Conservation (phyloP, 2,113 vertebrate species). For the Xerus inauris region DNA sequence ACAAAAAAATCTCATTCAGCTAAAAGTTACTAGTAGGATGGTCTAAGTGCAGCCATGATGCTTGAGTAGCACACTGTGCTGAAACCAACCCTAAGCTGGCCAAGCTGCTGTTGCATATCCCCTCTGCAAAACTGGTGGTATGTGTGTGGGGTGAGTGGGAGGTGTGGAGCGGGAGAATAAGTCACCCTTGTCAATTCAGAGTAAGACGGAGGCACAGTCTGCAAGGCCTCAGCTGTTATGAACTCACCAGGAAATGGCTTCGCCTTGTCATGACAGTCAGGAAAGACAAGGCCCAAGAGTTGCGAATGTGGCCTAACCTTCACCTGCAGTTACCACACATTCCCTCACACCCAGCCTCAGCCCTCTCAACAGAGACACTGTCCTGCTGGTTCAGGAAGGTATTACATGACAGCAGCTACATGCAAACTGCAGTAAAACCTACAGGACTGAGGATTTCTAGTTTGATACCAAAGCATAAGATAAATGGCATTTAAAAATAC, state of each 20-base stretch:
- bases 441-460: neutral
- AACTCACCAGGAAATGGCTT: neutral
- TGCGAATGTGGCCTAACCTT: neutral
- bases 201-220: neutral
- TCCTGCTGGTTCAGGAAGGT: neutral
- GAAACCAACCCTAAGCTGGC: neutral
- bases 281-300: neutral
- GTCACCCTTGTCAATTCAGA: constrained; percentile 4
- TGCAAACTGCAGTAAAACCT: neutral
- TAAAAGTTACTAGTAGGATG: neutral
- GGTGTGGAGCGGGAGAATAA: neutral
- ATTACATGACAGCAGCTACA: neutral
- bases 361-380: neutral
- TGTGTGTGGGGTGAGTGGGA: too few species aligned
- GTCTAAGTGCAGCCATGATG: neutral
- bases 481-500: constrained; percentile 25
- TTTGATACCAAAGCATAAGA: constrained; percentile 13
- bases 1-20: constrained; percentile 22
- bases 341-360: neutral
- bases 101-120: neutral
- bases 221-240: neutral
- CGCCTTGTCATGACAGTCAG: neutral
- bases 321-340: neutral
- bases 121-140: neutral
- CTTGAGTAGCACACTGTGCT: neutral